Percentiles rank a stretch among this genome's conserved stretches.
These are phyloP conservation scores for Bimastos eiseni DNA, from an alignment of 2,888 invertebrate genomes.

Conservation along the genomic window DNA sequence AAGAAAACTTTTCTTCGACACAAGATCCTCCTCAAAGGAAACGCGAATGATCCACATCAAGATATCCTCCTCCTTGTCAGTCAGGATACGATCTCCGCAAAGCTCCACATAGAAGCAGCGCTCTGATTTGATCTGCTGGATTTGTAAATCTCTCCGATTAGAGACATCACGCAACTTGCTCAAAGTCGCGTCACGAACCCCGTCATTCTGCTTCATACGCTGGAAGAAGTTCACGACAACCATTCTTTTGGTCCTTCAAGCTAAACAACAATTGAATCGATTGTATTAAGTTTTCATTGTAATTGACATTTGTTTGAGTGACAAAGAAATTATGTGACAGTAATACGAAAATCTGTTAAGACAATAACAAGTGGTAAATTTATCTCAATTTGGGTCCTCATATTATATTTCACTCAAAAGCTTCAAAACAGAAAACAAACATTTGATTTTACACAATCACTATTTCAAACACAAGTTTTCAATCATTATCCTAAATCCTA, in stretches of 20 bases:
- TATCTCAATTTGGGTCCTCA: no score
- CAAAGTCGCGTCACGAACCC: neutral
- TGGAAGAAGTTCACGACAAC: neutral
- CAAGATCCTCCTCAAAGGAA: conserved; percentile 38
- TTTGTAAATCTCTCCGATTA: neutral
- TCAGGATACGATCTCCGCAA: conserved; percentile 2
- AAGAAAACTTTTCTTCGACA: conserved; percentile 28
- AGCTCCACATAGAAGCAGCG: conserved; percentile 16
- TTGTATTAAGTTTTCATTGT: neutral
- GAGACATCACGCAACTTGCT: neutral
- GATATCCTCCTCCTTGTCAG: conserved; percentile 28
- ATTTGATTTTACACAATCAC: no score
- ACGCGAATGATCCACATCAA: conserved; percentile 40
- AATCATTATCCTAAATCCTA: no score
- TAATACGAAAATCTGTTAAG: neutral
- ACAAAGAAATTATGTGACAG: neutral
- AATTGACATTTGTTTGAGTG: neutral
- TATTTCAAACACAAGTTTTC: no score
- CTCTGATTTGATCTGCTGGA: neutral
- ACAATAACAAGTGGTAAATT: no score
- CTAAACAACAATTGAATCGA: neutral
- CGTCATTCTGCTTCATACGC: neutral
- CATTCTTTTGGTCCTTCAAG: neutral
- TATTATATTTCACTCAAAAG: no score
- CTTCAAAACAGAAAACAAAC: no score